phyloP scores from a whole-genome alignment of 2,888 invertebrate genomes.

The Marronus borbonicus region DNA sequence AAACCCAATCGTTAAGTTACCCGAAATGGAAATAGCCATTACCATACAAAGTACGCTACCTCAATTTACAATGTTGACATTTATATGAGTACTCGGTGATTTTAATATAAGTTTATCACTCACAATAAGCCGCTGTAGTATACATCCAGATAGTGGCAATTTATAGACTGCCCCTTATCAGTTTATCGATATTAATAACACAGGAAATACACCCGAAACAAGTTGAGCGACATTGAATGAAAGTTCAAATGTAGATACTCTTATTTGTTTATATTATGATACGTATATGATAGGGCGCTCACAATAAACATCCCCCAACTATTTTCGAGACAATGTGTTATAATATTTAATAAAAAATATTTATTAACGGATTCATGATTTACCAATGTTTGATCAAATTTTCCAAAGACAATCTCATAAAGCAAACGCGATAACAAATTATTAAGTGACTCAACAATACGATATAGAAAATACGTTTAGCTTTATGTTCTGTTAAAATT shows the following conservation, averaged over 20 bases:
- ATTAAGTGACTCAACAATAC: no score
- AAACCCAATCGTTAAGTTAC: conserved; percentile 13
- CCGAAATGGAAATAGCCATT: conserved; percentile 37
- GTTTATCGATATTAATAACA: conserved; percentile 27
- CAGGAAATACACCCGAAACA: conserved; percentile 6
- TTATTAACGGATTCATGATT: no score
- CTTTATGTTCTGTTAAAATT: no score
- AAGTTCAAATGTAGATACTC: neutral
- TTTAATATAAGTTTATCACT: conserved; percentile 40
- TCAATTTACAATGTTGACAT: conserved; percentile 27
- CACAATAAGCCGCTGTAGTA: conserved; percentile 12
- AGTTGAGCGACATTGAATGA: neutral
- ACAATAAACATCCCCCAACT: no score
- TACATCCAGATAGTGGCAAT: neutral
- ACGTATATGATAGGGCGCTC: no score
- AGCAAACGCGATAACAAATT: no score
- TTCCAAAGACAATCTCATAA: no score
- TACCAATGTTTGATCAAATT: no score
- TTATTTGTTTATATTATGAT: no score
- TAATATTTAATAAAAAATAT: no score
- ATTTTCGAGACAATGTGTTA: no score
- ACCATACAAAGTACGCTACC: conserved; percentile 32
- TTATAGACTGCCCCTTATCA: conserved; percentile 22
- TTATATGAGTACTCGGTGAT: conserved; percentile 22
- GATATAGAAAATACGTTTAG: no score